phyloP scores from a whole-genome alignment of 2,888 invertebrate genomes.

The Lasioglossum malachurum region DNA sequence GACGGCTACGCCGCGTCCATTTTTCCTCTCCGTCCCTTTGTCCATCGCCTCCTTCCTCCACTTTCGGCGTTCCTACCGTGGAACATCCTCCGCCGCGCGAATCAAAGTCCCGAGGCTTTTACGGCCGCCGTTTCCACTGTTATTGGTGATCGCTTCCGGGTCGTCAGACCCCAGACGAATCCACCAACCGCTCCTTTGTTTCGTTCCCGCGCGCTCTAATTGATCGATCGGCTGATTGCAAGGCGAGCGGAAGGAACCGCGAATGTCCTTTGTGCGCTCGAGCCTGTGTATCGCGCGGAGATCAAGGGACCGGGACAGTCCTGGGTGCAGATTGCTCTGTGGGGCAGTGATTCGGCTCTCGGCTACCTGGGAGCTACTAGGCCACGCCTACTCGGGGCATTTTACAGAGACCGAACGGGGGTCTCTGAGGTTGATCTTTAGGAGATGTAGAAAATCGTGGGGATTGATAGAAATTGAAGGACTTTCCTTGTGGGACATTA shows the following conservation, averaged over 20 bases:
- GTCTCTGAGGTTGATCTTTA: too few relatives aligned
- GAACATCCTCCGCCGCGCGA: constrained; percentile 15
- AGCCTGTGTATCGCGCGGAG: not conserved
- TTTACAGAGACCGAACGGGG: not conserved
- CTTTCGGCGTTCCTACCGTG: constrained; percentile 24
- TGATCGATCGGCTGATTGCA: constrained; percentile 21
- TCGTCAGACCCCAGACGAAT: not conserved
- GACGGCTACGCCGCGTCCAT: constrained; percentile 37
- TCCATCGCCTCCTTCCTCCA: constrained; percentile 13
- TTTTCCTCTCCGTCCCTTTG: constrained; percentile 48
- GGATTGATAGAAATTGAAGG: too few relatives aligned
- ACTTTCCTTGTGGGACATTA: too few relatives aligned
- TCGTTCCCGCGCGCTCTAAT: constrained; percentile 8
- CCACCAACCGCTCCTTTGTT: not conserved
- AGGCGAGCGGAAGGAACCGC: not conserved
- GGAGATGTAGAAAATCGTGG: too few relatives aligned
- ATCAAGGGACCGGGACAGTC: not conserved
- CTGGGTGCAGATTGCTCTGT: not conserved
- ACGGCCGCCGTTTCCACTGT: too few relatives aligned
- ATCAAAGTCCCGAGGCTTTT: not conserved
- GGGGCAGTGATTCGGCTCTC: not conserved
- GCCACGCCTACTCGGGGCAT: not conserved
- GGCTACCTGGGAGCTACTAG: not conserved
- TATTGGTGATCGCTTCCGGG: constrained; percentile 16
- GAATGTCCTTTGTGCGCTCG: not conserved